These are phyloP conservation scores for Amitus sp. DNA, from an alignment of 2,888 invertebrate genomes.

Conservation along the genomic window DNA sequence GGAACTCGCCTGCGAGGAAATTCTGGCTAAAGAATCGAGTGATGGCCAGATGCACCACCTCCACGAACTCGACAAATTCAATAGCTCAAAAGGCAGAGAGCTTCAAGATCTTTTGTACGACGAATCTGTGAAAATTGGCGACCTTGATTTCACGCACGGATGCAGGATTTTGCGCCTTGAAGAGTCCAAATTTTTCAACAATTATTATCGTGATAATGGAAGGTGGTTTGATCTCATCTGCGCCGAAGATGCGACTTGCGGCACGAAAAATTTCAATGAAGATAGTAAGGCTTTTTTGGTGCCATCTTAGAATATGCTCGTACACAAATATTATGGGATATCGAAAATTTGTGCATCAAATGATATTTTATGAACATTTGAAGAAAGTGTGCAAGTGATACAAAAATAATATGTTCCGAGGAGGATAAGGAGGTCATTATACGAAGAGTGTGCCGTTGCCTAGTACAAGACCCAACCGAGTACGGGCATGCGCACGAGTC, in stretches of 20 bases:
- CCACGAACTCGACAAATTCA: constrained; percentile 58
- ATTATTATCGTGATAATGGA: constrained; percentile 74
- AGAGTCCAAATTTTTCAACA: constrained; percentile 71
- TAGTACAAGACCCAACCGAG: too few species aligned
- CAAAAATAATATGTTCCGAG: too few species aligned
- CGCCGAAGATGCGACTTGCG: constrained; percentile 68
- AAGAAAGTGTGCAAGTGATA: too few species aligned
- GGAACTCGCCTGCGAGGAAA: constrained; percentile 70
- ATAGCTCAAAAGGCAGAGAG: constrained; percentile 65
- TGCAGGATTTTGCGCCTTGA: constrained; percentile 77
- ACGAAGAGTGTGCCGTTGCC: too few species aligned
- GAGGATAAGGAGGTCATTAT: too few species aligned
- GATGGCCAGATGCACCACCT: constrained; percentile 23
- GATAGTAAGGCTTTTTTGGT: constrained; percentile 39
- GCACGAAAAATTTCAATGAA: constrained; percentile 26
- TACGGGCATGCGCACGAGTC: too few species aligned
- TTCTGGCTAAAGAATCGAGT: constrained; percentile 23
- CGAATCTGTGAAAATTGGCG: constrained; percentile 77
- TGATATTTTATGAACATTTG: too few species aligned
- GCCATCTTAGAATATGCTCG: too few species aligned
- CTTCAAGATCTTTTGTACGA: constrained; percentile 71
- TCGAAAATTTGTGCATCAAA: too few species aligned
- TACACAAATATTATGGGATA: too few species aligned
- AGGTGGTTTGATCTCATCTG: constrained; percentile 75
- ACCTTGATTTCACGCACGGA: constrained; percentile 79